Base-by-base conservation (phyloP, 2,113 vertebrate species). In the Lophius piscatorius region DNA sequence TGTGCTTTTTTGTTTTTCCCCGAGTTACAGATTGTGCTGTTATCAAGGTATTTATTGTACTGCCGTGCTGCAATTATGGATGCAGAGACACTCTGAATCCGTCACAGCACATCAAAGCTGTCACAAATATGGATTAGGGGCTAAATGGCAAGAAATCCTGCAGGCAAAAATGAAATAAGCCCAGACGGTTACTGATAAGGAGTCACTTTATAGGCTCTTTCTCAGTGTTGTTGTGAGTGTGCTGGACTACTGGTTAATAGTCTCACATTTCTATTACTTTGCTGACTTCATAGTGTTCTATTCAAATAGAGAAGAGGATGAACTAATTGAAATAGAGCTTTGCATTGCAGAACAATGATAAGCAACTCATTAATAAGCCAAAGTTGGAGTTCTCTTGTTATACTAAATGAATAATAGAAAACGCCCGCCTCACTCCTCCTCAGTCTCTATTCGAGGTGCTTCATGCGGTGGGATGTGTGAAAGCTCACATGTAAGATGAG, bases 31-130 rank as follows among this genome's bases (percentile, higher is more conserved):
- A 85, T 68, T 73, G 76, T 58, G 35, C 63, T 28, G 44, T 82
- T 86, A 84, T 88, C 76, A 83, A 79, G 76, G 72, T 85, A 68
- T 80, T 80, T 80, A 74, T 78, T 76, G 70, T 86, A 81, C 78
- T 22, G 26, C 21, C 2, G 29, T 16, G 54, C 26, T 60, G 68
- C 63, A 67, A 62, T 71, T 60, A 41, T 38, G 65, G 71, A 77
- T 63, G 51, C 38, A 29, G 62, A 66, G 74, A 65, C 39, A 46
- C 47, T 56, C 65, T 9, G 70, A 29, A 72, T 76, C 63, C 33
- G n/a, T 73, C 54, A 14, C 35, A 71, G 63, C 54, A 75, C 63
- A 68, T 81, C 66, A 88, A 80, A 78, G 78, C 60, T 81, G 80
- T 80, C 70, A 76, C 63, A 63, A 66, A 82, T 61, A 47, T 40